Percentiles rank a stretch among this genome's conserved stretches.
These are phyloP conservation scores for Tridacna gigas DNA, from an alignment of 2,888 invertebrate genomes.

Conservation along the genomic window DNA sequence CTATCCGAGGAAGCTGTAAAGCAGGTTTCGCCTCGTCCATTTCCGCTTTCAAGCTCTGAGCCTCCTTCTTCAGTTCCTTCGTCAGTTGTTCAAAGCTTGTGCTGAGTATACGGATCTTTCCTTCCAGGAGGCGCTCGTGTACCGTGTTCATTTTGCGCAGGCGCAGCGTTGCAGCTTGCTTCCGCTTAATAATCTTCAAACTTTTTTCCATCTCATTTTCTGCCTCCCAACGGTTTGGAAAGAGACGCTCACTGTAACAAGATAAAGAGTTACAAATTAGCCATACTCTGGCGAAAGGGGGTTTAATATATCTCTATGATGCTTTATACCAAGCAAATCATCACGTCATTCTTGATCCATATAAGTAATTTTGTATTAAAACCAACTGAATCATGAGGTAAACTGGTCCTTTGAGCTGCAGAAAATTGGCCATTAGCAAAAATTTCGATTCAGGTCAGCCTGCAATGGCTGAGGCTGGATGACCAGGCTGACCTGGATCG, in stretches of 20 bases:
- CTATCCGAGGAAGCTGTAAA: constrained; percentile 33
- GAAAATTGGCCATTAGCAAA: too few relatives aligned
- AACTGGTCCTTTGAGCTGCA: too few relatives aligned
- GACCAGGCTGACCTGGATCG: too few relatives aligned
- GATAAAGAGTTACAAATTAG: not conserved
- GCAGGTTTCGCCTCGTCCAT: constrained; percentile 38
- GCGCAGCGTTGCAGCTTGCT: constrained; percentile 61
- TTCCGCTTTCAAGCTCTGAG: constrained; percentile 62
- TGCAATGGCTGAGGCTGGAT: too few relatives aligned
- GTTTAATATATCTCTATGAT: too few relatives aligned
- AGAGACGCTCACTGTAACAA: constrained; percentile 51
- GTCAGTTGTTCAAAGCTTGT: constrained; percentile 52
- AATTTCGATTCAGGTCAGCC: too few relatives aligned
- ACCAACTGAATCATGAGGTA: too few relatives aligned
- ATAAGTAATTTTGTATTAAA: too few relatives aligned
- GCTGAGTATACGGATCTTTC: constrained; percentile 54
- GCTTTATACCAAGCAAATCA: too few relatives aligned
- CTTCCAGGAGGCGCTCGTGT: constrained; percentile 56
- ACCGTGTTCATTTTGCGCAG: constrained; percentile 68
- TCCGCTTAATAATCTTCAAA: constrained; percentile 59
- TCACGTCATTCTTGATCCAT: too few relatives aligned
- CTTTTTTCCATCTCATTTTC: constrained; percentile 66
- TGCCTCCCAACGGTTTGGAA: constrained; percentile 50
- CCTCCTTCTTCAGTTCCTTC: constrained; percentile 63
- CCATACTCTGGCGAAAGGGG: too few relatives aligned